These are phyloP conservation scores for Rhagologus leucostigma DNA, from an alignment of 2,113 vertebrate genomes.

Conservation along the genomic window DNA sequence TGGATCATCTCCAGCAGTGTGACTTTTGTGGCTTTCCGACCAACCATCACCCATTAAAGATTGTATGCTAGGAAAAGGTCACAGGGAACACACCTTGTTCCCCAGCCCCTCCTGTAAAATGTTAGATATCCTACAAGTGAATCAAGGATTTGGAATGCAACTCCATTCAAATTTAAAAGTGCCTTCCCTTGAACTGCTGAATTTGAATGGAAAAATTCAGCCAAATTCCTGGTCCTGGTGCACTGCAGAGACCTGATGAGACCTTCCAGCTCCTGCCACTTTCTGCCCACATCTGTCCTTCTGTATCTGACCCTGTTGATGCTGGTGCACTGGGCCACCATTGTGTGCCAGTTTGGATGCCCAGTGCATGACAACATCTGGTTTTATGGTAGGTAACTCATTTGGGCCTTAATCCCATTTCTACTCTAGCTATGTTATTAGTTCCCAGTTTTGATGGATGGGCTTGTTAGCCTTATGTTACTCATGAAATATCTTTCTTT, in stretches of 20 bases:
- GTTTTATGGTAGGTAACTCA: not conserved
- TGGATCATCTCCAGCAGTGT: not conserved
- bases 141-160: not conserved
- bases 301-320: rapidly evolving
- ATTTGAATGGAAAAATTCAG: not conserved
- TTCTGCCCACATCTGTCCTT: not conserved
- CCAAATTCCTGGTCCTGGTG: not conserved
- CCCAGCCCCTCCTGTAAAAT: not conserved
- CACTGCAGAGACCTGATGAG: not conserved
- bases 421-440: not conserved
- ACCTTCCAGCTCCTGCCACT: not conserved
- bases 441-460: not conserved
- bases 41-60: not conserved
- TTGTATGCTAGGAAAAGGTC: not conserved
- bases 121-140: not conserved
- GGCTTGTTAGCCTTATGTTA: not conserved
- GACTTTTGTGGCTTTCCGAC: not conserved
- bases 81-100: not conserved
- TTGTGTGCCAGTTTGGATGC: not conserved
- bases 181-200: not conserved
- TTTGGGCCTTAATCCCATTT: not conserved
- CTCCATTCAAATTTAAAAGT: not conserved
- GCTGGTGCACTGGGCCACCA: not conserved
- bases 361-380: not conserved
- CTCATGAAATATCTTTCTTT: not conserved